Evolutionary conservation across 2,113 vertebrate species (phyloP), one percentile per base, ranked within the genome.

Genomic region (Myocastor coypus): DNA sequence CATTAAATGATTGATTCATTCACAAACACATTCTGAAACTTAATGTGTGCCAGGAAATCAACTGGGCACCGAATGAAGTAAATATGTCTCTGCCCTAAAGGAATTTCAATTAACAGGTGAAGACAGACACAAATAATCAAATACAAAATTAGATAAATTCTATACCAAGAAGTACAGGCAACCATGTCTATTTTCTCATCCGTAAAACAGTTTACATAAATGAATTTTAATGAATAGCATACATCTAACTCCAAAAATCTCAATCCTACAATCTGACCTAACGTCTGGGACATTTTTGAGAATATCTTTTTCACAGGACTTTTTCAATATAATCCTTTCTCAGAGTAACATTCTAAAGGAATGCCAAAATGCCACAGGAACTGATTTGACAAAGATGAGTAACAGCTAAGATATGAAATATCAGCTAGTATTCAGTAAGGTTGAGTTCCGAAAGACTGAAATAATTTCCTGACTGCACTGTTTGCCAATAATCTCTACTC

Each of bases 121-220:
- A 13, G 59, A 32, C 94, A 96, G 64, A 73, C 20, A 69, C 0
- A 92, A 80, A 64, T 50, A 77, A 73, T 20, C n/a, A 91, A 94
- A 94, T 4, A 52, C 63, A 64, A 83, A 57, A 37, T 24, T 19
- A 78, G 75, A 57, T 22, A 46, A 46, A 16, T 30, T 28, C n/a
- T 46, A 17, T 7, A 30, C 32, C 5, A 40, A 32, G n/a, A 14
- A 34, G 11, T 34, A 77, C 73, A 34, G 4, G 20, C 24, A 71
- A 83, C 5, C 30, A 46, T 0, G 13, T 77, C 69, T 57, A 4
- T 30, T 66, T 92, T 66, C 73, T 93, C 28, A 30, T 37, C 17
- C 13, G 13, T 73, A 87, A 89, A 93, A 82, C 4, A 73, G 63
- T 75, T 91, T 22, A 59, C 12, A 92, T 66, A 73, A n/a, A 85